These are phyloP conservation scores for Elephantulus edwardii DNA, from an alignment of 2,113 vertebrate genomes.

Conservation along the genomic window DNA sequence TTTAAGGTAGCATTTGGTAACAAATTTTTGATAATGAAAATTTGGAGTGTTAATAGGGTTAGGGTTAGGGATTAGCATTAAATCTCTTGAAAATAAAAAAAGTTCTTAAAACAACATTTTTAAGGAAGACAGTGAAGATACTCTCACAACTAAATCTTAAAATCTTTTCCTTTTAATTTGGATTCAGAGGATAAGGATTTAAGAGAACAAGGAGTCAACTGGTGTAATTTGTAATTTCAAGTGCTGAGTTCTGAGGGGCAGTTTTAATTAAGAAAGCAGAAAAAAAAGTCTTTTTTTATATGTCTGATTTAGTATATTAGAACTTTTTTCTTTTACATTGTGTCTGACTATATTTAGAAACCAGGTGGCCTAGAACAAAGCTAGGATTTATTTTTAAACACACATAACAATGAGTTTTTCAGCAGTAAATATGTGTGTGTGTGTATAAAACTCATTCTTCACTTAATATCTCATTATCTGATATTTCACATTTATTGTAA, in stretches of 20 bases:
- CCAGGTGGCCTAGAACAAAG: slow-evolving; percentile 23
- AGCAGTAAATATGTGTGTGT: no score
- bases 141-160: not conserved
- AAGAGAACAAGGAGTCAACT: not conserved
- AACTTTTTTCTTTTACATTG: not conserved
- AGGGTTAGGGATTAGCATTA: no score
- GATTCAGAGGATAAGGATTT: not conserved
- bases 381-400: slow-evolving; percentile 56
- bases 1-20: no score
- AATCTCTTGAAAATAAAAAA: no score
- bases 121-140: not conserved
- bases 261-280: slow-evolving; percentile 20
- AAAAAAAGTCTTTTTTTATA: not conserved
- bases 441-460: no score
- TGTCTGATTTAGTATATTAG: not conserved
- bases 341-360: slow-evolving; percentile 52
- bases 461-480: not conserved
- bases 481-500: not conserved
- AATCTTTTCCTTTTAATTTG: not conserved
- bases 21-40: no score
- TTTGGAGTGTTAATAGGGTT: no score
- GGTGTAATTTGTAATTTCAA: not conserved
- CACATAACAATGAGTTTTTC: not conserved
- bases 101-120: not conserved
- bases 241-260: not conserved